Evolutionary conservation across 2,888 invertebrate species (phyloP).

Genomic region (Trachelus troglodyta): DNA sequence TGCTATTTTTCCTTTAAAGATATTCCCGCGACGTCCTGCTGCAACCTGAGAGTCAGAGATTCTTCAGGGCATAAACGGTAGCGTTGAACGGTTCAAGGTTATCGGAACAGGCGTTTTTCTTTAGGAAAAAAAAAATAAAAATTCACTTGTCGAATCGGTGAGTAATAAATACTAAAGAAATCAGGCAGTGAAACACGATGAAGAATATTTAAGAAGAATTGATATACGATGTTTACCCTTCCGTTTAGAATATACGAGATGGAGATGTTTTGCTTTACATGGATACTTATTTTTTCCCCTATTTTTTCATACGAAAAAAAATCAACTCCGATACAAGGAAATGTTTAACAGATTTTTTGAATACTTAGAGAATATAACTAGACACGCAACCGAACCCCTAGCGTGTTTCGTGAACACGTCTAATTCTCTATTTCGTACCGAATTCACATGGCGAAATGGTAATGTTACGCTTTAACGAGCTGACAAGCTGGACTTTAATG

Average conservation of each 20-base stretch:
- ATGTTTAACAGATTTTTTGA: neutral
- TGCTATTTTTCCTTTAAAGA: neutral
- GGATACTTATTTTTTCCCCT: neutral
- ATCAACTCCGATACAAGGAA: neutral
- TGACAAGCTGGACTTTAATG: constrained; percentile 31
- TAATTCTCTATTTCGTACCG: neutral
- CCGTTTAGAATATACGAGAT: neutral
- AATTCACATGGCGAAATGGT: neutral
- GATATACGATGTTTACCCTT: neutral
- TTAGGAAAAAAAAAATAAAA: neutral
- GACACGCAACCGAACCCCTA: neutral
- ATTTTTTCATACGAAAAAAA: neutral
- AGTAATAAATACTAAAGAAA: neutral
- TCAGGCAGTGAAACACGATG: neutral
- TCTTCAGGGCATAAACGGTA: neutral
- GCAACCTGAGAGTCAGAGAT: neutral
- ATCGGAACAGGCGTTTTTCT: neutral
- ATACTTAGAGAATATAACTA: neutral
- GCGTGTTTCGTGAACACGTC: neutral
- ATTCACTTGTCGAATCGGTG: neutral
- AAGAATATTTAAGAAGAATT: neutral
- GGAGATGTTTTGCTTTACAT: neutral
- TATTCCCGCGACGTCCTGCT: neutral
- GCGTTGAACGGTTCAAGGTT: neutral
- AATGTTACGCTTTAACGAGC: constrained; percentile 30